A percentile compares a stretch with the other conserved stretches of the same genome.
Evolutionary conservation across 2,113 vertebrate species (phyloP).

Genomic region (Phrynosoma blainvillii): DNA sequence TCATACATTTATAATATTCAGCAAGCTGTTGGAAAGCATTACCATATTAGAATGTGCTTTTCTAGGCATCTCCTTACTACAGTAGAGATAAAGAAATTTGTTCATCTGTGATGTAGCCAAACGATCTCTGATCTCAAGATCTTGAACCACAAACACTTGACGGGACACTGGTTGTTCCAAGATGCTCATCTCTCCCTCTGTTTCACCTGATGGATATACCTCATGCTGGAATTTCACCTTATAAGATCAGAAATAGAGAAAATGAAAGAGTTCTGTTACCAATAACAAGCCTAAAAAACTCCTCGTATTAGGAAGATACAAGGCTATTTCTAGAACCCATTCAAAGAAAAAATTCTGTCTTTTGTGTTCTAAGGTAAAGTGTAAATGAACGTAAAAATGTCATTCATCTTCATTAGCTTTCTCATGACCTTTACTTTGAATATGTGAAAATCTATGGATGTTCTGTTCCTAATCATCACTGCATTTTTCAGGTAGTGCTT

Average conservation of each 20-base stretch:
- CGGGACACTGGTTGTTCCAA: slow-evolving; percentile 90
- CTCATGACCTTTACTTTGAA: not conserved
- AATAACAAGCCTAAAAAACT: not conserved
- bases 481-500: not conserved
- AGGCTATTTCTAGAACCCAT: not conserved
- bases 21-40: slow-evolving; percentile 17
- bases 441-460: not conserved
- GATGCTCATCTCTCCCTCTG: slow-evolving; percentile 65
- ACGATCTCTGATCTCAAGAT: slow-evolving; percentile 94
- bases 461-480: not conserved
- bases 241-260: slow-evolving; percentile 6
- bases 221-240: slow-evolving; percentile 98
- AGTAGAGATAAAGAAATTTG: slow-evolving; percentile 96
- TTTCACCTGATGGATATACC: slow-evolving; percentile 83
- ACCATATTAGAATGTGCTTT: slow-evolving; percentile 98
- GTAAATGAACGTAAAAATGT: not conserved
- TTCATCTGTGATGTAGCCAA: slow-evolving; percentile 98
- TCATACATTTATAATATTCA: not conserved
- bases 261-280: not conserved
- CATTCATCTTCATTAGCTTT: not conserved
- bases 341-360: not conserved
- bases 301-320: not conserved
- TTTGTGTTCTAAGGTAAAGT: not conserved
- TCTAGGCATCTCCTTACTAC: slow-evolving; percentile 94
- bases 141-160: slow-evolving; percentile 94